Conservation (phyloP, 2,797 vertebrate genomes). For the Aulostomus chinensis region DNA sequence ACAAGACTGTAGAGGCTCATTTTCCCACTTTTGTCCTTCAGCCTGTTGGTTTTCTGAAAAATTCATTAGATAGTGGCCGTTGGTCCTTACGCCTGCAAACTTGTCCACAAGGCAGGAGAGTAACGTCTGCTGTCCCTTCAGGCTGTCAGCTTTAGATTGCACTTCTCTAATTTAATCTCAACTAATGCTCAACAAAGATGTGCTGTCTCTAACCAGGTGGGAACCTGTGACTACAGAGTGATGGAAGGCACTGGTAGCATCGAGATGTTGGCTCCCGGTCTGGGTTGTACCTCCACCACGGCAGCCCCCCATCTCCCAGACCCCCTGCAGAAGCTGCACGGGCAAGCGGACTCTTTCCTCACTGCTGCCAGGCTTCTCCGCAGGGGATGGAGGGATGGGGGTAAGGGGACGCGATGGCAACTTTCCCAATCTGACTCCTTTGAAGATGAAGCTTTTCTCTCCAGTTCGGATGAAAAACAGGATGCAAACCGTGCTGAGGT, state of each 20-base stretch:
- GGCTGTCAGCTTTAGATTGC: no score
- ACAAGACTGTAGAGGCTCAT: no score
- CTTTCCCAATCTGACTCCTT: accelerated
- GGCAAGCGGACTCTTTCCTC: constrained; percentile 46
- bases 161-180: no score
- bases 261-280: background rate
- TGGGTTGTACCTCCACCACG: accelerated
- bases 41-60: no score
- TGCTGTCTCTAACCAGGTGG: background rate
- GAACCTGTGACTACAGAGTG: background rate
- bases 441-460: accelerated
- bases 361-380: constrained; percentile 54
- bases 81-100: no score
- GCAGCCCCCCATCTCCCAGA: background rate
- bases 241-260: constrained; percentile 11
- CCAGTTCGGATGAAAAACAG: background rate
- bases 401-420: background rate
- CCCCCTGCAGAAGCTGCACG: background rate
- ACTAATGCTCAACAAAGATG: no score
- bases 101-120: no score
- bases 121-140: no score
- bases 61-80: no score
- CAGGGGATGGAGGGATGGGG: constrained; percentile 19
- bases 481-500: background rate
- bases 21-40: no score